Conservation (phyloP, 2,797 vertebrate genomes). For the Acanthurus tractus region DNA sequence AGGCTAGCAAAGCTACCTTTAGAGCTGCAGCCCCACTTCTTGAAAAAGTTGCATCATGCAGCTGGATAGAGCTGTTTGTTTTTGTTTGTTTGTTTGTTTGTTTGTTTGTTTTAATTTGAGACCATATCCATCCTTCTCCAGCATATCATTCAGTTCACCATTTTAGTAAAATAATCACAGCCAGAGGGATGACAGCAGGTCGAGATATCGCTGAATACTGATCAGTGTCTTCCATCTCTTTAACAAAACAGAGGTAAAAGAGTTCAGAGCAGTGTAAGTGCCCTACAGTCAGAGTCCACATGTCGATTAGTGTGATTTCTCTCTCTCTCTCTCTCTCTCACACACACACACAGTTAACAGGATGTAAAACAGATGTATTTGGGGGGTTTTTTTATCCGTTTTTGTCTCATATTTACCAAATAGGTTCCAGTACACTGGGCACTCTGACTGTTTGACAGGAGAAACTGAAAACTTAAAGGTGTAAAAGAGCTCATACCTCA, state of each 20-base stretch:
- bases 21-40: no score
- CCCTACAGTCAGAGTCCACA: constrained; percentile 10
- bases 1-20: no score
- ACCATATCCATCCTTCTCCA: constrained; percentile 16
- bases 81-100: no score
- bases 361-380: constrained; percentile 9
- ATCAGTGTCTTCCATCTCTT: constrained; percentile 50
- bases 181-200: constrained; percentile 22
- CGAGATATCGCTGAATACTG: constrained; percentile 42
- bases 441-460: neutral
- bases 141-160: constrained; percentile 28
- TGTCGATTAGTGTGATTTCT: constrained; percentile 9
- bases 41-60: no score
- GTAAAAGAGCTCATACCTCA: neutral
- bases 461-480: constrained; percentile 6
- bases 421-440: neutral
- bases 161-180: constrained; percentile 31
- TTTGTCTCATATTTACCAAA: constrained; percentile 6
- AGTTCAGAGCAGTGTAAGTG: constrained; percentile 18
- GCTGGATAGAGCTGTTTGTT: no score
- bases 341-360: neutral
- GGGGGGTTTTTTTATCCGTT: neutral
- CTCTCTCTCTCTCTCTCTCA: neutral
- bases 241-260: constrained; percentile 24
- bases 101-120: neutral